Conservation (phyloP, 2,113 vertebrate genomes). For the Myiozetetes cayanensis region DNA sequence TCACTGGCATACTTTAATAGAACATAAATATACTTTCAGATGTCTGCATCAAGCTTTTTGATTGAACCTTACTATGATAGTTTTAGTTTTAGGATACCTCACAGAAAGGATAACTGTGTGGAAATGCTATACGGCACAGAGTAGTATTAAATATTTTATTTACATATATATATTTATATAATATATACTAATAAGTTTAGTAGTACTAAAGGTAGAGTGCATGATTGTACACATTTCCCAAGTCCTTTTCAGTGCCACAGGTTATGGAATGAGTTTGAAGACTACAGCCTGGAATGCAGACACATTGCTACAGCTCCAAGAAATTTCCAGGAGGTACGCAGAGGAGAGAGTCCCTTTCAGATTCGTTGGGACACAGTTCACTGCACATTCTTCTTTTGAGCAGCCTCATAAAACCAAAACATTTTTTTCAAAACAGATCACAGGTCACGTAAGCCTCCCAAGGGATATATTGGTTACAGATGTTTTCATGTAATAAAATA, state of each 20-base stretch:
- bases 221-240: background rate
- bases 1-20: background rate
- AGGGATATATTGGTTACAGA: constrained; percentile 71
- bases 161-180: background rate
- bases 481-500: constrained; percentile 70
- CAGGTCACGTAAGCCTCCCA: constrained; percentile 64
- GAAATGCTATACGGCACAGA: fast-evolving
- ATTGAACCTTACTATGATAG: fast-evolving
- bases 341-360: background rate
- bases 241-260: background rate
- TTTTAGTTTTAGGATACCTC: background rate
- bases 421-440: constrained; percentile 65
- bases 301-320: background rate
- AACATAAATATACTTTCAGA: background rate
- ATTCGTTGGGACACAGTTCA: background rate
- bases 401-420: constrained; percentile 48
- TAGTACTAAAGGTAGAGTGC: background rate
- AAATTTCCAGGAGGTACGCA: background rate
- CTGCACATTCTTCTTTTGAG: constrained; percentile 23
- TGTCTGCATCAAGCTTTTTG: background rate
- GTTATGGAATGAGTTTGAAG: background rate
- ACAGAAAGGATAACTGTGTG: background rate
- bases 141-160: background rate
- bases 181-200: background rate
- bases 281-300: background rate